A percentile compares a stretch with the other conserved stretches of the same genome.
Evolutionary conservation across 92 coral and sea anemone species (phyloP).

Genomic region (Muricea muricata): DNA sequence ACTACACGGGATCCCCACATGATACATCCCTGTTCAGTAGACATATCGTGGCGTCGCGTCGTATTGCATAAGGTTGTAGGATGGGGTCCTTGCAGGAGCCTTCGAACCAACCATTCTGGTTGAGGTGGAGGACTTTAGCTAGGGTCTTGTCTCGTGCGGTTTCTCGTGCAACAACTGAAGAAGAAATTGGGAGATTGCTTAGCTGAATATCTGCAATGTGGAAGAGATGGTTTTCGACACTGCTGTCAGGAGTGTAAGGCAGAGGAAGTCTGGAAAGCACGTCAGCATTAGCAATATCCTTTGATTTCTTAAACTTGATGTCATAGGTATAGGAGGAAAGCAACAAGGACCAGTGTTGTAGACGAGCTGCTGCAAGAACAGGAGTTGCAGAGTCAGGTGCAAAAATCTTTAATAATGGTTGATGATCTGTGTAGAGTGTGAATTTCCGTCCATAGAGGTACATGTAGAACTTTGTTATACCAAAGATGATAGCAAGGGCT

Average conservation of each 20-base stretch:
- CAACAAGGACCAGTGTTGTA: constrained; percentile 65
- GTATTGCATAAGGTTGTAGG: constrained; percentile 27
- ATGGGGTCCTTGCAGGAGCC: background rate
- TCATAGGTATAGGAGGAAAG: constrained; percentile 44
- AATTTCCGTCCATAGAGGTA: constrained; percentile 39
- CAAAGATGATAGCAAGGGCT: constrained; percentile 57
- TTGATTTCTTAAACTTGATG: constrained; percentile 49
- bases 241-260: constrained; percentile 22
- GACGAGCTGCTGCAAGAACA: constrained; percentile 34
- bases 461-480: constrained; percentile 61
- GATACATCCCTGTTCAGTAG: constrained; percentile 48
- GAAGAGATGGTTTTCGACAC: constrained; percentile 42
- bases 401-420: constrained; percentile 34
- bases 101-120: background rate
- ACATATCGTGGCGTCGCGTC: constrained; percentile 48
- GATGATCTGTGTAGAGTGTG: constrained; percentile 43
- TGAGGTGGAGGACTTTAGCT: background rate
- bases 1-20: constrained; percentile 46
- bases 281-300: constrained; percentile 20
- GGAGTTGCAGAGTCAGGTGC: constrained; percentile 52
- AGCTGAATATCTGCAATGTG: constrained; percentile 31
- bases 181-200: constrained; percentile 19
- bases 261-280: constrained; percentile 47
- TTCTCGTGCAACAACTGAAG: background rate
- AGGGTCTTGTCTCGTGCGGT: background rate